A percentile compares a stretch with the other conserved stretches of the same genome.
Conservation (phyloP, 1,140 invertebrate species). For the Macrosteles quadrilineatus region DNA sequence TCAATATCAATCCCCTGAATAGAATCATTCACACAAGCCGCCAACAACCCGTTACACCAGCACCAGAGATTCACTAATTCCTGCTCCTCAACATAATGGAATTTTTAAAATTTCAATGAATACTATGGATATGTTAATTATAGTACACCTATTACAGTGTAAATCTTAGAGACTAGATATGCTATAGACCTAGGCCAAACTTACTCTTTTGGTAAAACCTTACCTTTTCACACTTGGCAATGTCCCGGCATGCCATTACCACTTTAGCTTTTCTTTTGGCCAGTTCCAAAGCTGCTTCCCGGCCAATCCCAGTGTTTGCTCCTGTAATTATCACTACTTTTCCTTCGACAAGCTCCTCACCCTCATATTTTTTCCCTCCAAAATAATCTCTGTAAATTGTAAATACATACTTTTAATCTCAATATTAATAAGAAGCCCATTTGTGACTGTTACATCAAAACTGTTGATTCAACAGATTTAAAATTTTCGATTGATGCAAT, state of each 20-base stretch:
- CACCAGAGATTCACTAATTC: no score
- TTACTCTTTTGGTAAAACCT: no score
- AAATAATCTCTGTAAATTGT: conserved; percentile 37
- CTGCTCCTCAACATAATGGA: no score
- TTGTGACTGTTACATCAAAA: background rate
- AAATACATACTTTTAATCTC: background rate
- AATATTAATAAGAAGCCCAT: background rate
- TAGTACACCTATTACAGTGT: no score
- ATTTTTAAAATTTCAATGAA: no score
- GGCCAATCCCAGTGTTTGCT: conserved; percentile 64
- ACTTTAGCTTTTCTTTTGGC: conserved; percentile 62
- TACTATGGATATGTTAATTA: no score
- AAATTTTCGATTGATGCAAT: no score
- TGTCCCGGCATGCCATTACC: conserved; percentile 72
- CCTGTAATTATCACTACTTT: conserved; percentile 65
- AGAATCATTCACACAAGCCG: no score
- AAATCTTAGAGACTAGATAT: no score
- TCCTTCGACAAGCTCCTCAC: conserved; percentile 46
- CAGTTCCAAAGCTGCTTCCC: conserved; percentile 58
- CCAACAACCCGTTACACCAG: no score
- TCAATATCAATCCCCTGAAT: no score
- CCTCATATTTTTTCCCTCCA: conserved; percentile 39
- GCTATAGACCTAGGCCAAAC: no score
- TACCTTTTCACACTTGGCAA: conserved; percentile 50
- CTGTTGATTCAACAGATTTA: background rate